Conservation (phyloP, 2,797 vertebrate genomes). For the Esox masquinongy region DNA sequence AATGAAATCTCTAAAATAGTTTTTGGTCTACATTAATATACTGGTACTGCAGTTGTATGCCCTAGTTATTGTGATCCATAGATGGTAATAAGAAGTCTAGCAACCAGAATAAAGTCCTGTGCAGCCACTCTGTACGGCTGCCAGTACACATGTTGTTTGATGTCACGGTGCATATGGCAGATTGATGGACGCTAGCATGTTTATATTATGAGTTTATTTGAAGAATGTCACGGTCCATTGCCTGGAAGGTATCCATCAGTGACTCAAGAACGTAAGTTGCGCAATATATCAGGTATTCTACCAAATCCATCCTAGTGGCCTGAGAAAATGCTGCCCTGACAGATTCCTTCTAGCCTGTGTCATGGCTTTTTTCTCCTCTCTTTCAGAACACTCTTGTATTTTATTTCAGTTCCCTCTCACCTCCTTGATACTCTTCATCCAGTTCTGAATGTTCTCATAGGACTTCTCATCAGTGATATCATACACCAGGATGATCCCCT, state of each 20-base stretch:
- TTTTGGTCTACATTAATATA: too few species aligned
- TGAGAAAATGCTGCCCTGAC: not conserved
- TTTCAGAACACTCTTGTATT: not conserved
- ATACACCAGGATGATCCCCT: slow-evolving; percentile 96
- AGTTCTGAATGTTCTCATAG: slow-evolving; percentile 95
- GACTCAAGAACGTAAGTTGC: not conserved
- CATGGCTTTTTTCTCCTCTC: not conserved
- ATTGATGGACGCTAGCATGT: not conserved
- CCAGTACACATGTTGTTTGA: not conserved
- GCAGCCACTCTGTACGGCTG: not conserved
- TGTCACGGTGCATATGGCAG: not conserved
- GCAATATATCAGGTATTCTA: not conserved
- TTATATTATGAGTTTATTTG: not conserved
- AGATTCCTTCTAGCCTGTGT: not conserved
- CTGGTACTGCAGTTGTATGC: not conserved
- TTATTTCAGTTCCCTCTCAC: slow-evolving; percentile 61
- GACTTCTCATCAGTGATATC: slow-evolving; percentile 96
- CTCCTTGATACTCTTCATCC: slow-evolving; percentile 97
- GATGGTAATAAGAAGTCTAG: not conserved
- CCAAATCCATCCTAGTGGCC: not conserved
- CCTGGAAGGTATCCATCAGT: not conserved
- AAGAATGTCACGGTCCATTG: not conserved
- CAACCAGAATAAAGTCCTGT: not conserved
- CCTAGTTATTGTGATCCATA: not conserved
- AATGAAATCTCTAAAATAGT: not conserved